Evolutionary conservation across 2,113 vertebrate species (phyloP).

Genomic region (Rhinogobius similis): DNA sequence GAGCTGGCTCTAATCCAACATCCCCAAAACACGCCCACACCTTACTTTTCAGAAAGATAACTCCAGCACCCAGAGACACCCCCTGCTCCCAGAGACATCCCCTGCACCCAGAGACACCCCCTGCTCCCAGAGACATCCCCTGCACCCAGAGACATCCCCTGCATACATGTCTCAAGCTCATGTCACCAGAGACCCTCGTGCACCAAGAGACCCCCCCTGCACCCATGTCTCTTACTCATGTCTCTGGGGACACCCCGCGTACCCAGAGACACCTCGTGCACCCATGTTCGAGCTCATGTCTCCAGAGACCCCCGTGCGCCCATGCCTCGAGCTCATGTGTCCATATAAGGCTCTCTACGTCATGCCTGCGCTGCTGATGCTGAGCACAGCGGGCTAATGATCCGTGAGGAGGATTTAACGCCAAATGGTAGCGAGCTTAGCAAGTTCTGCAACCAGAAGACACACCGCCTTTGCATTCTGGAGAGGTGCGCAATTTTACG

Average conservation of each 20-base stretch:
- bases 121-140: not conserved
- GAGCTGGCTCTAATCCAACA: not conserved
- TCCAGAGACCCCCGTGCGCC: not conserved
- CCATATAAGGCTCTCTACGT: conserved; percentile 77
- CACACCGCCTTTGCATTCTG: not conserved
- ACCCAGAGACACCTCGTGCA: no score
- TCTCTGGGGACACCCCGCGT: no score
- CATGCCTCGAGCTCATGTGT: conserved; percentile 51
- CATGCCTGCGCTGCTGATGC: conserved; percentile 75
- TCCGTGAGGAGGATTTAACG: conserved; percentile 69
- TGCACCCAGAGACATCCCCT: conserved; percentile 1
- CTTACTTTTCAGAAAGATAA: not conserved
- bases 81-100: not conserved
- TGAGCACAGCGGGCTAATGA: conserved; percentile 64
- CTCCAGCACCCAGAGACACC: not conserved
- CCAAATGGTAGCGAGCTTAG: conserved; percentile 68
- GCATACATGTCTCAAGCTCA: no score
- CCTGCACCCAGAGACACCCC: no score
- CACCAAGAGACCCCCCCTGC: no score
- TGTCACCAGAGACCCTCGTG: no score
- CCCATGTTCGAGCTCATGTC: not conserved
- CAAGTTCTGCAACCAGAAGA: conserved; percentile 28
- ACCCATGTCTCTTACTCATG: no score
- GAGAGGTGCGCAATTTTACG: not conserved
- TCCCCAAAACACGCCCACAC: not conserved